Evolutionary conservation across 2,113 vertebrate species (phyloP), one percentile per base, ranked within the genome.

Genomic region (Myotis lucifugus): DNA sequence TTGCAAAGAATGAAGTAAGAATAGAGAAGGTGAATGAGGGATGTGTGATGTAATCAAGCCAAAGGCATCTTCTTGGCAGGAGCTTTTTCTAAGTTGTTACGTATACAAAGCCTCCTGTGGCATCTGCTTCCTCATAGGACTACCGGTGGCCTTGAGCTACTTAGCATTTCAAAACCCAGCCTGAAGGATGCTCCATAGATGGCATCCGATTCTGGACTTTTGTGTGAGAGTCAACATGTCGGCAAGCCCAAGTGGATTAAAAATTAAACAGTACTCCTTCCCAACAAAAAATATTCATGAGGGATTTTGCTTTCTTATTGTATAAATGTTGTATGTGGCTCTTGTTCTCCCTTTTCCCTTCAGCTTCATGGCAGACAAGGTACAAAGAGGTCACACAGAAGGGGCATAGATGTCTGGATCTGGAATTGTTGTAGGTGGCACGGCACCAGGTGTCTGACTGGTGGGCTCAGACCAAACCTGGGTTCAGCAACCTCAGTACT

Each of bases 1-100:
- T 93, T 81, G 56, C 78, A 92, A 54, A 27, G 46, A 86, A 50
- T 67, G 64, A 95, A 42, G 52, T 54, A 76, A 95, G 42, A 78
- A 59, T 23, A 66, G 10, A 59, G 64, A 61, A 72, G 52, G 67
- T 1, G 5, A 69, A 50, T 61, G 46, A 88, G 10, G 40, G 6
- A 21, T n/a, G 27, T 19, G 12, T 59, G 6, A 15, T 46, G 23
- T 46, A 17, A 82, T 81, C 72, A 70, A 81, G 85, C 56, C 59
- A 90, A 87, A 85, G 8, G 2, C 29, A 15, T 81, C 73, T 70
- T 70, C 83, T 76, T 66, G 64, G 69, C 40, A 87, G 52, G 59
- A 17, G 27, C 12, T 8, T 69, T 92, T 83, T 85, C 66, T 69
- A 73, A 78, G 59, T 72, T 34, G 64, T 46, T 61, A 34, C 67